Evolutionary conservation across 2,113 vertebrate species (phyloP), one percentile per base, ranked within the genome.

Genomic region (Paratilapia polleni): DNA sequence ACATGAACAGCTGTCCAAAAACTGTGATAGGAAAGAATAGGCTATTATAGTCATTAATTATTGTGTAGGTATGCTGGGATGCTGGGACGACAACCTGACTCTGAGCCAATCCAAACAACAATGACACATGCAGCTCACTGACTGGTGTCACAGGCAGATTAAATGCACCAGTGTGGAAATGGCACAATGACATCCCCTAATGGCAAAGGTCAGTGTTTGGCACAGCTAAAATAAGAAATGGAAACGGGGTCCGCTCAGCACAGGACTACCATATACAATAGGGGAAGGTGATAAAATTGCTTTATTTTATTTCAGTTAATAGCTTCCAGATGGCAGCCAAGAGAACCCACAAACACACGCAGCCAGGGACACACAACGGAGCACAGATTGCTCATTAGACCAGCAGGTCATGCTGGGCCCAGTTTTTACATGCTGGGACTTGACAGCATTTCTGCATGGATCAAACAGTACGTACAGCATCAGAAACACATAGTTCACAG

Each of bases 321-420:
- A 88, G 90, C 82, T 91, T 94, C 90, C 91, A 90, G 88, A 88
- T 62, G 5, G 70, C 70, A 66, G 68, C 80, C 64, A 60, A 82
- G 20, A 63, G 36, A 79, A 49, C 78, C 22, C 57, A n/a, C 61
- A 73, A 60, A 87, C 73, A 56, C 85, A 74, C 22, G 62, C 49
- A 61, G 52, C 82, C 11, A 26, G 52, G 61, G 28, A 79, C 26
- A 76, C 68, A 73, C 56, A 82, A 31, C 7, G 59, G 14, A 66
- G 83, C 75, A 80, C 88, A 92, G 77, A 89, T 74, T 84, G 86
- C 92, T 93, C 90, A 92, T 95, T 93, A 94, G 86, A 56, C 78
- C 89, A 91, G 90, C 93, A 94, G 93, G 89, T 91, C 91, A 90
- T 10, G 36, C 91, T 93, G 94, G 64, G 89, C 54, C 57, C 66